A percentile compares a stretch with the other conserved stretches of the same genome.
Evolutionary conservation across 2,797 vertebrate genomes (phyloP).

Genomic region (Enteromius unitaeniatus): DNA sequence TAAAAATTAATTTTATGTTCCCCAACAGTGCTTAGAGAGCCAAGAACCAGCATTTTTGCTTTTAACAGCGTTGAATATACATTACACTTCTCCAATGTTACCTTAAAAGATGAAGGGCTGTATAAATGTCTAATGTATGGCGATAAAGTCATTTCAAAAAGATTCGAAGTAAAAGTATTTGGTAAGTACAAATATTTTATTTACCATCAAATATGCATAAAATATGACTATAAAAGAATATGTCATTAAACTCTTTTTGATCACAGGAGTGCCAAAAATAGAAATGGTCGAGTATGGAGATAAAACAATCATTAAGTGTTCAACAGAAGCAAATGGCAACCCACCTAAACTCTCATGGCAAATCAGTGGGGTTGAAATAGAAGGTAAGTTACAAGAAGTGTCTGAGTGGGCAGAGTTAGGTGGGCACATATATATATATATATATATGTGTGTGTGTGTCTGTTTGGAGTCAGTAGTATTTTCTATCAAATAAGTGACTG

Average conservation of each 20-base stretch:
- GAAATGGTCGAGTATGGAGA: conserved; percentile 45
- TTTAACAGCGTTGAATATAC: conserved; percentile 65
- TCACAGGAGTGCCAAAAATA: conserved; percentile 70
- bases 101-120: conserved; percentile 73
- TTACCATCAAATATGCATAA: neutral
- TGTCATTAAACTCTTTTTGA: conserved; percentile 12
- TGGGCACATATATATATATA: neutral
- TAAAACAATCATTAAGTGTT: conserved; percentile 67
- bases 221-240: neutral
- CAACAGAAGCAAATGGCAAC: conserved; percentile 63
- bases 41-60: conserved; percentile 64
- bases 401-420: conserved; percentile 18
- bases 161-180: conserved; percentile 73
- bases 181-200: conserved; percentile 65
- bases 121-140: conserved; percentile 72
- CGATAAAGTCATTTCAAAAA: conserved; percentile 21
- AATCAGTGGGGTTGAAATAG: conserved; percentile 67
- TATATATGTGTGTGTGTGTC: no score
- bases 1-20: neutral
- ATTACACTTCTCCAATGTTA: conserved; percentile 68
- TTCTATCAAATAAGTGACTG: neutral
- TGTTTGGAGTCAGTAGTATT: neutral
- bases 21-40: conserved; percentile 66
- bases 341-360: conserved; percentile 72
- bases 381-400: conserved; percentile 64